Base-by-base conservation (phyloP, 2,888 invertebrate species). In the Tinea pellionella region DNA sequence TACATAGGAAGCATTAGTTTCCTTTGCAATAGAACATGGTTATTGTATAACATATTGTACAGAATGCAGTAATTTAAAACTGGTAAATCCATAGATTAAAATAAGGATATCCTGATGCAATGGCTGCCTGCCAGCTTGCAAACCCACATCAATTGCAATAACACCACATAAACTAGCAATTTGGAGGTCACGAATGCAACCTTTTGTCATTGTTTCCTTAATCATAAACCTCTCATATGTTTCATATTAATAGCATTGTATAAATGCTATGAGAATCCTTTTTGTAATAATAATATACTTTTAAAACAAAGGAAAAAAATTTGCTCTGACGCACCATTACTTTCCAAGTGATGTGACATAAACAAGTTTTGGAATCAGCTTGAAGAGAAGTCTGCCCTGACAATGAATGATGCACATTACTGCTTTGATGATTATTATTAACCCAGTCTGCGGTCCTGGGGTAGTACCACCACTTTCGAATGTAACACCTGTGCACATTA, bases 41-140 rank as follows among this genome's bases (percentile, higher is more conserved):
- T 47, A 47, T 47, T 47, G 47, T 47, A n/a, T 37, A 37, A 37
- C 37, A 37, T 37, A 47, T 47, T 47, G 47, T 15, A 47, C 13
- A 16, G 13, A 47, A 15, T 47, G 47, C 47, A 47, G 47, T 47
- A 47, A 47, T 47, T 47, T 47, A 47, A 47, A 47, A 53, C 53
- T 53, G 53, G 53, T 53, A 24, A 24, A 19, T 57, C 57, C 57
- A n/a, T 13, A 57, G 32, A 57, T 57, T 57, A 57, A 57, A 15
- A 57, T 16, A 57, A 29, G 57, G 57, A 57, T 32, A 57, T 57
- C 57, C 57, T 57, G 57, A 2, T 32, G 15, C 9, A 9, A 57
- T 57, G 57, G 57, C 57, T 11, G 13, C 7, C 19, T 57, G 57
- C 57, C 57, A 57, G 57, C 2, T 57, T 32, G 57, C 19, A 57